Conservation (phyloP, 92 coral and sea anemone species). For the Parazoanthus atlanticus region DNA sequence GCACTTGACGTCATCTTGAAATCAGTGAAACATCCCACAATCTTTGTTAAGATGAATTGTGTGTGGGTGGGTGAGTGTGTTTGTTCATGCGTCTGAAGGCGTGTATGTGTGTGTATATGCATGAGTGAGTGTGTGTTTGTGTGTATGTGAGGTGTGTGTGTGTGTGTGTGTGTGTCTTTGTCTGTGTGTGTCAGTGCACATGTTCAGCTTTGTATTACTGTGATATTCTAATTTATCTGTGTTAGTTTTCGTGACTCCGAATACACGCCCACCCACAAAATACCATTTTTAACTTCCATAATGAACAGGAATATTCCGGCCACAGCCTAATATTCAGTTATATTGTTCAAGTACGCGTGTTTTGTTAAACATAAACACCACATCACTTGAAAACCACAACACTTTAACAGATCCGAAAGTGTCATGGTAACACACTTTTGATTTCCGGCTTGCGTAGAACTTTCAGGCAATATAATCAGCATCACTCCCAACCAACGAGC, state of each 20-base stretch:
- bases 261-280: neutral
- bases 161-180: too few species aligned
- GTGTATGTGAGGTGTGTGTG: too few species aligned
- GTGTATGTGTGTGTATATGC: too few species aligned
- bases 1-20: neutral
- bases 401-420: neutral
- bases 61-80: neutral
- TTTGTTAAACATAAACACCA: neutral
- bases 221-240: neutral
- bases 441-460: neutral
- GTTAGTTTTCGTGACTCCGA: neutral
- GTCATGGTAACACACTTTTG: neutral
- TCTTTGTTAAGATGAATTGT: too few species aligned
- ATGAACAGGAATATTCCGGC: neutral
- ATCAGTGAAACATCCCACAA: too few species aligned
- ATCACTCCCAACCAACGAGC: too few species aligned
- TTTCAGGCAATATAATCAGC: neutral
- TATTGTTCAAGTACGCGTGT: neutral
- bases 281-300: neutral
- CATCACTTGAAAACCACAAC: neutral
- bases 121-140: too few species aligned
- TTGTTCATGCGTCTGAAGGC: too few species aligned
- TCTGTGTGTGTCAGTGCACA: too few species aligned
- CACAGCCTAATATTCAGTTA: neutral
- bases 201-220: neutral